Evolutionary conservation across 1,140 invertebrate species (phyloP).

Genomic region (Sycobia sp.): DNA sequence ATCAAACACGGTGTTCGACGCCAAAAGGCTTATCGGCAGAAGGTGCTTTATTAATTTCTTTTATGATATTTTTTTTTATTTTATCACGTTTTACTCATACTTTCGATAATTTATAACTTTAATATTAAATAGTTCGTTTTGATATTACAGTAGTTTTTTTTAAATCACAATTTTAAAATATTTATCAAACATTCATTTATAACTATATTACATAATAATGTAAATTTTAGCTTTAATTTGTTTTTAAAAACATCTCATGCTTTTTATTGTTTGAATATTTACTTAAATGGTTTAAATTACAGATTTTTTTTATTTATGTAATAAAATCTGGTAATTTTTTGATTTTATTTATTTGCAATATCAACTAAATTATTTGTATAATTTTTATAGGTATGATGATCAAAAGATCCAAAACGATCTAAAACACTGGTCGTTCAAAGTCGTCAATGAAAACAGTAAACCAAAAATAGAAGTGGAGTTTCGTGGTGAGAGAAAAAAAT

Average conservation of each 20-base stretch:
- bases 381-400: conserved; percentile 65
- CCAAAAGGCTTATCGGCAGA: conserved; percentile 71
- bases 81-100: not conserved
- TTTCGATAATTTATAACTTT: no score
- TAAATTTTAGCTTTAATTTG: no score
- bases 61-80: not conserved
- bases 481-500: conserved; percentile 75
- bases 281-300: no score
- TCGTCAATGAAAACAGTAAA: conserved; percentile 67
- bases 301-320: no score
- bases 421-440: conserved; percentile 74
- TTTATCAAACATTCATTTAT: no score
- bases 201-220: no score
- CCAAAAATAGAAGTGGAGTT: conserved; percentile 72
- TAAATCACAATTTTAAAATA: not conserved
- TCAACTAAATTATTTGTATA: no score
- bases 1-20: conserved; percentile 83
- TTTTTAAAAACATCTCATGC: not conserved
- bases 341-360: no score
- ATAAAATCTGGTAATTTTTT: no score
- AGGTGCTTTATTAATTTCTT: conserved; percentile 5
- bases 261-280: conserved; percentile 36
- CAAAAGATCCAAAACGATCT: conserved; percentile 71
- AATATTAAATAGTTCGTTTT: conserved; percentile 1
- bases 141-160: not conserved